Percentiles rank a stretch among this genome's conserved stretches.
phyloP scores from a whole-genome alignment of 1,140 invertebrate species.

The Medauroidea extradentata region DNA sequence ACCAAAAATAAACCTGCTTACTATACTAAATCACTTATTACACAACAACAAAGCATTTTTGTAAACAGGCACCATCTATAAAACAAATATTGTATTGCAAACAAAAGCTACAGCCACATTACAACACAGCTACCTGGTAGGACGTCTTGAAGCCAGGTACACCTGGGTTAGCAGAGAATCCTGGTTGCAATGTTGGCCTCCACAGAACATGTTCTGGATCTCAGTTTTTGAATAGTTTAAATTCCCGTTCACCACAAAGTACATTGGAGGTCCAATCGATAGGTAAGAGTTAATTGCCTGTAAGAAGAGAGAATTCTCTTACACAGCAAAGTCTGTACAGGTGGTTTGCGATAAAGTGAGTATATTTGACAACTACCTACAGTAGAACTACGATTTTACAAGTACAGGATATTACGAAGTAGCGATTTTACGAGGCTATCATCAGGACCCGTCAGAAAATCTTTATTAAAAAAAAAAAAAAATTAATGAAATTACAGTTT shows the following conservation, averaged over 20 bases:
- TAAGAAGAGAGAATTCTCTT: no score
- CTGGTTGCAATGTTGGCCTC: slow-evolving; percentile 67
- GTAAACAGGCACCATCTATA: neutral
- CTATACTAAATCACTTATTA: no score
- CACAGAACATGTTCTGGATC: slow-evolving; percentile 84
- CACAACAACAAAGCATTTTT: neutral
- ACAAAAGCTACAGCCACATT: neutral
- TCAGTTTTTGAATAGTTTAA: slow-evolving; percentile 68
- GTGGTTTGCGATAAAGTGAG: no score
- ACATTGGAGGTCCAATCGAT: slow-evolving; percentile 93
- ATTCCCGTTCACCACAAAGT: slow-evolving; percentile 87
- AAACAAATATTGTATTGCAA: neutral
- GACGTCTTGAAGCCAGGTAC: slow-evolving; percentile 64
- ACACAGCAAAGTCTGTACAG: no score
- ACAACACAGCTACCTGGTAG: slow-evolving; percentile 51
- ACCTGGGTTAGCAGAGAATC: slow-evolving; percentile 84
- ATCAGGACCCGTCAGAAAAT: no score
- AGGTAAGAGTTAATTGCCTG: slow-evolving; percentile 79
- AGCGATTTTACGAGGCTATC: no score
- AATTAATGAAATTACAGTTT: no score
- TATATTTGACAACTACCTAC: no score
- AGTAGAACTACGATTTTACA: no score
- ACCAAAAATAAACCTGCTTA: neutral
- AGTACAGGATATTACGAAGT: no score
- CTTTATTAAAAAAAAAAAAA: no score